Conservation (phyloP, 37 sponge, comb jelly and placozoan species). For the Lycopodina hypogea region DNA sequence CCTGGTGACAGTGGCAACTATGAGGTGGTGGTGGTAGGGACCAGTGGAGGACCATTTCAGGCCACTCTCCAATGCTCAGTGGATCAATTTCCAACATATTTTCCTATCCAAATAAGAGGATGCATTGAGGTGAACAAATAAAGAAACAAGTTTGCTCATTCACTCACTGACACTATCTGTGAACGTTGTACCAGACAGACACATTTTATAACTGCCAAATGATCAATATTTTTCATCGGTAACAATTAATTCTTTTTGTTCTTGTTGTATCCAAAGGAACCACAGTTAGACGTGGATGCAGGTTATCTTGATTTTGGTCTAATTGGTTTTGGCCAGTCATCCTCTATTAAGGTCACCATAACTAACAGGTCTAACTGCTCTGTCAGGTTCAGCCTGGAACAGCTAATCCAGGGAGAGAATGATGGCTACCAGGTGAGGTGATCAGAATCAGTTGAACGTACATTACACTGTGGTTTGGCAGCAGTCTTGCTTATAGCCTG, state of each 20-base stretch:
- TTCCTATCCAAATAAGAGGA: conserved; percentile 28
- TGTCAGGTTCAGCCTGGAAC: conserved; percentile 17
- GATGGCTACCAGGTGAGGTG: conserved; percentile 6
- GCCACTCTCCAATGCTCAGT: conserved; percentile 32
- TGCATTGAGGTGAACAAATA: conserved; percentile 24
- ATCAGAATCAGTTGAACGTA: no score
- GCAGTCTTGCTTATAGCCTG: no score
- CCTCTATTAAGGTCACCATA: conserved; percentile 22
- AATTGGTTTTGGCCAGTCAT: conserved; percentile 28
- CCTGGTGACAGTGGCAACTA: conserved; percentile 27
- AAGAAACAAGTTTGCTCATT: no score
- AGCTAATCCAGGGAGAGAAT: neutral
- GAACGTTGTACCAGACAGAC: no score
- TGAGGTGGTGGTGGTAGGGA: conserved; percentile 31
- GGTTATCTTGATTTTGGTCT: conserved; percentile 60
- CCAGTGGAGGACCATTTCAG: conserved; percentile 21
- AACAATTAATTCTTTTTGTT: no score
- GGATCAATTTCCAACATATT: neutral
- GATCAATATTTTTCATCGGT: no score
- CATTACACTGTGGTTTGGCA: no score
- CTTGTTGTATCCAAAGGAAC: no score
- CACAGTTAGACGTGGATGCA: no score
- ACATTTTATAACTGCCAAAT: no score
- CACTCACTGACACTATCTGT: no score
- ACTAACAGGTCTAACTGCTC: conserved; percentile 34